Base-by-base conservation (phyloP, 2,797 vertebrate genomes). In the Melopsittacus undulatus region DNA sequence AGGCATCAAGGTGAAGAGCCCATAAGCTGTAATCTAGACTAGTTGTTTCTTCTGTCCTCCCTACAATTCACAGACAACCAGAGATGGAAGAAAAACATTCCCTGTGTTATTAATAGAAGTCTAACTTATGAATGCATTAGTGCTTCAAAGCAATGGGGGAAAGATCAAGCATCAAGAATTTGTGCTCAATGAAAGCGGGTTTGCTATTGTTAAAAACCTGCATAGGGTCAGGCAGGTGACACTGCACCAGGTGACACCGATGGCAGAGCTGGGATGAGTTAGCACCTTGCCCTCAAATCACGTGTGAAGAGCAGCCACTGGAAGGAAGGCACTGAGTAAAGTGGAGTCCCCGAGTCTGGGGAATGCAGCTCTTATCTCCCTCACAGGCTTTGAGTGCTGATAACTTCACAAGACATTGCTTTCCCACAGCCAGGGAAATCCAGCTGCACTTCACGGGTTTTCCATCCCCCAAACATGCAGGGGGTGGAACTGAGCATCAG, bases 301-400 rank as follows among this genome's bases (percentile, higher is more conserved):
- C 2, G 2, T 27, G 67, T 16, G 29, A 87, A 62, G 42, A 59
- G 59, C 26, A 20, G 22, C 0, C 26, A 36, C 52, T 70, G 68
- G 29, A 26, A 73, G 73, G 78, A 67, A 72, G 40, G 76, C 36
- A 46, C 52, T 92, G 49, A 57, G 7, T 56, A 29, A 76, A 10
- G 21, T 79, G 90, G 95, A 97, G 96, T 43, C 95, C 34, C 51
- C 3, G 0, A 59, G 94, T 90, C 96, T 94, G 67, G 30, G 61
- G 89, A 92, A 97, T 85, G 94, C 79, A 59, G 83, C 84, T 48
- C 34, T 80, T 96, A 96, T 94, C 97, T 93, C 64, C 54, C 34
- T 45, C 75, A 30, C 9, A 74, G 75, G 74, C 89, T 81, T 16
- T 1, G 43, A 66, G 82, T 0, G 0, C 74, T 78, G 86, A 85